phyloP scores from a whole-genome alignment of 2,888 invertebrate species.

The Athalia cordata region DNA sequence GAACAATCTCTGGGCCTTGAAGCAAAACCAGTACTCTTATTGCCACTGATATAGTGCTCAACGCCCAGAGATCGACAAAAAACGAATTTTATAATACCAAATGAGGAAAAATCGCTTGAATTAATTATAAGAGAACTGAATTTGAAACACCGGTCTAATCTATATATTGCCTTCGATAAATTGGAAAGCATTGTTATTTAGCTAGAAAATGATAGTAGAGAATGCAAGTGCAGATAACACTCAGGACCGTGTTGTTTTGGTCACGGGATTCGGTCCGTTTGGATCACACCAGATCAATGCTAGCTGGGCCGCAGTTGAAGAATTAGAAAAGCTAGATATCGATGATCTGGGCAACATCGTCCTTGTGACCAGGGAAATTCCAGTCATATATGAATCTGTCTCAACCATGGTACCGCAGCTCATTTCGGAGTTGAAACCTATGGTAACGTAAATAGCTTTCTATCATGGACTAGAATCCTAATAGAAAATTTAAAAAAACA shows the following conservation, averaged over 20 bases:
- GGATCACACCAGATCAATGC: conserved; percentile 82
- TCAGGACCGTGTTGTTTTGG: conserved; percentile 72
- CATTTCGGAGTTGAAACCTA: conserved; percentile 83
- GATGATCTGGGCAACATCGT: conserved; percentile 75
- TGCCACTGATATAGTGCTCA: too few species aligned
- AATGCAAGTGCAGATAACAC: background rate
- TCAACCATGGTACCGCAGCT: conserved; percentile 79
- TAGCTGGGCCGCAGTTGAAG: conserved; percentile 88
- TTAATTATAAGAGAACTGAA: too few species aligned
- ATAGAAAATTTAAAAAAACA: background rate
- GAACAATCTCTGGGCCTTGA: too few species aligned
- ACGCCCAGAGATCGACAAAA: too few species aligned
- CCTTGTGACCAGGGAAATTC: conserved; percentile 79
- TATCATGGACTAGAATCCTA: background rate
- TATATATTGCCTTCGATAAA: too few species aligned
- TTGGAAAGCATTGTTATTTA: too few species aligned
- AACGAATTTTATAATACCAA: too few species aligned
- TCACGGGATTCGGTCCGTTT: conserved; percentile 91
- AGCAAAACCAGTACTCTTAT: too few species aligned
- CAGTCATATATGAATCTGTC: conserved; percentile 84
- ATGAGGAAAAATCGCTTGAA: too few species aligned
- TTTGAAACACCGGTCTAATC: too few species aligned
- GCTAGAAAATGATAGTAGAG: background rate
- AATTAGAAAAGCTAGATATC: conserved; percentile 76
- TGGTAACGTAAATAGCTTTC: conserved; percentile 73